Evolutionary conservation across 2,113 vertebrate genomes (phyloP).

Genomic region (Phalacrocorax brasilianus): DNA sequence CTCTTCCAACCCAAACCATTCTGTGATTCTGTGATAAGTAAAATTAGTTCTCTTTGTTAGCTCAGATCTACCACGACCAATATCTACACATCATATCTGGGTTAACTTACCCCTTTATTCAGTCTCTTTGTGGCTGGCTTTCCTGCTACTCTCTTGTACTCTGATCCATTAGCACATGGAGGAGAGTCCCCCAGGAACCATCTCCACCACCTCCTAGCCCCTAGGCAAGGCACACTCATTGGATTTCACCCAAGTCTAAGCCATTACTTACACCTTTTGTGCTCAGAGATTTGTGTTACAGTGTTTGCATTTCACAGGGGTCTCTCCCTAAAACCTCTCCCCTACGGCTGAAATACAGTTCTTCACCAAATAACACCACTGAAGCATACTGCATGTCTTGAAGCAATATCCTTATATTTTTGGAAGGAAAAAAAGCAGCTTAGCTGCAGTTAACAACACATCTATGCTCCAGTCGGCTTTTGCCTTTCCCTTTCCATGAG

Average conservation of each 20-base stretch:
- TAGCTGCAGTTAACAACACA: background rate
- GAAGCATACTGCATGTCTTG: background rate
- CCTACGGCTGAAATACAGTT: background rate
- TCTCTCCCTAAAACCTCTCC: background rate
- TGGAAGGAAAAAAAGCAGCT: background rate
- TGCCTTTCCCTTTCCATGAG: background rate
- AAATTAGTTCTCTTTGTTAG: background rate
- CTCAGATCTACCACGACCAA: background rate
- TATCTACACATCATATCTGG: fast-evolving
- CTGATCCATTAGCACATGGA: background rate
- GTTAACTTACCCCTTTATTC: background rate
- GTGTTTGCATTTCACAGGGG: fast-evolving
- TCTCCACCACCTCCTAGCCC: background rate
- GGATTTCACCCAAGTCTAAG: background rate
- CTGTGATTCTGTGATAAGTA: background rate
- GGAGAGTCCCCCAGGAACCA: background rate
- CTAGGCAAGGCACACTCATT: fast-evolving
- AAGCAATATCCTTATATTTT: background rate
- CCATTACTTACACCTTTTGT: fast-evolving
- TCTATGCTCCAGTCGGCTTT: background rate
- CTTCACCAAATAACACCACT: background rate
- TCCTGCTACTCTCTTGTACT: background rate
- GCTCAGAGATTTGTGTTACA: background rate
- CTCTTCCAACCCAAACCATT: background rate
- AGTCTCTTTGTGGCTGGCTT: background rate